Evolutionary conservation across 1,140 invertebrate genomes (phyloP).

Genomic region (Drosophila parabipectinata): DNA sequence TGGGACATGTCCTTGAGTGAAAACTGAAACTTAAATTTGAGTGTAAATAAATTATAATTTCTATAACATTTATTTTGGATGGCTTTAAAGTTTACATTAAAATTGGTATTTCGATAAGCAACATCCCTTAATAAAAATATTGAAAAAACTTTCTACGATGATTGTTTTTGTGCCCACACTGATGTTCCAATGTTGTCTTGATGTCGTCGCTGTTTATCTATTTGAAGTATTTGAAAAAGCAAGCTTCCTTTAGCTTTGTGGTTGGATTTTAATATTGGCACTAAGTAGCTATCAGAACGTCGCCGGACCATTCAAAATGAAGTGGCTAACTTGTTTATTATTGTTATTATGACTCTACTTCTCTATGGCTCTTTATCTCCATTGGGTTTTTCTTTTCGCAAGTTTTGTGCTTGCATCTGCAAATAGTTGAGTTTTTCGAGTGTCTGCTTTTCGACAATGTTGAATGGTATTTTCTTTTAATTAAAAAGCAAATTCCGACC

Average conservation of each 20-base stretch:
- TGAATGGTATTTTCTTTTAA: slow-evolving; percentile 75
- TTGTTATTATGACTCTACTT: slow-evolving; percentile 68
- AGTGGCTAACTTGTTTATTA: slow-evolving; percentile 80
- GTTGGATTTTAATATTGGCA: slow-evolving; percentile 76
- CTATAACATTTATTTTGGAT: too few relatives aligned
- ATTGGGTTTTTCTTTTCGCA: slow-evolving; percentile 30
- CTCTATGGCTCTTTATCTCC: slow-evolving; percentile 22
- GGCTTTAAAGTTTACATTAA: too few relatives aligned
- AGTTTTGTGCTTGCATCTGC: slow-evolving; percentile 13
- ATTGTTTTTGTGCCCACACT: slow-evolving; percentile 8
- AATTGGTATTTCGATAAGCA: too few relatives aligned
- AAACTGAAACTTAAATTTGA: too few relatives aligned
- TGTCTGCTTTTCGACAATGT: slow-evolving; percentile 58
- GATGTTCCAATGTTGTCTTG: slow-evolving; percentile 25
- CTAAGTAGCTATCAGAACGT: slow-evolving; percentile 72
- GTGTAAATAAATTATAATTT: too few relatives aligned
- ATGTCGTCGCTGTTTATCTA: slow-evolving; percentile 58
- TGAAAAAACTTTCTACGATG: slow-evolving; percentile 64
- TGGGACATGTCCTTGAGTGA: too few relatives aligned
- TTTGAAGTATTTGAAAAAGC: slow-evolving; percentile 51
- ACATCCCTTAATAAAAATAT: slow-evolving; percentile 54
- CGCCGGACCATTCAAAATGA: slow-evolving; percentile 72
- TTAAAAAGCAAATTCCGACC: slow-evolving; percentile 75
- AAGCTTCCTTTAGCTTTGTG: slow-evolving; percentile 58
- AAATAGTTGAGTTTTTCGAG: slow-evolving; percentile 67